These are phyloP conservation scores for Hedya salicella DNA, from an alignment of 2,888 invertebrate genomes.

Conservation along the genomic window DNA sequence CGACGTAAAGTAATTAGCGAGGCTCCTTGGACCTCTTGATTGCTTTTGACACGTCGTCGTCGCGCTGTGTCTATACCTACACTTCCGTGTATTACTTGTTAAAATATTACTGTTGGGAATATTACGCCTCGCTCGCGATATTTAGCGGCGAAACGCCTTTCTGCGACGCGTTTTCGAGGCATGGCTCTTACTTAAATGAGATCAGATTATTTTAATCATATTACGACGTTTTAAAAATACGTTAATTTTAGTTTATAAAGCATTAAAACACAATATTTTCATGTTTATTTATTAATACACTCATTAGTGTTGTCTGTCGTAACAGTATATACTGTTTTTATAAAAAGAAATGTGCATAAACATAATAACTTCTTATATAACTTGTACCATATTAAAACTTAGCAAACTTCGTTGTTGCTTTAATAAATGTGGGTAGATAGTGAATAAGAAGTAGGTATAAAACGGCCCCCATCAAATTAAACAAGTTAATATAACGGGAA, in stretches of 20 bases:
- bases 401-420: too few species aligned
- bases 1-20: constrained; percentile 65
- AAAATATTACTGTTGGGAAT: constrained; percentile 36
- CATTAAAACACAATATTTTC: too few species aligned
- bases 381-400: too few species aligned
- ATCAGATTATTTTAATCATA: constrained; percentile 13
- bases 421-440: too few species aligned
- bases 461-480: too few species aligned
- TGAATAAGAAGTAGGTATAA: too few species aligned
- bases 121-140: constrained; percentile 21
- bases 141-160: constrained; percentile 25
- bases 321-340: too few species aligned
- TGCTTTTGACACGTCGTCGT: constrained; percentile 66
- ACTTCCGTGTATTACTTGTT: constrained; percentile 35
- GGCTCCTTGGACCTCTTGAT: constrained; percentile 65
- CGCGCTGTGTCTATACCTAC: constrained; percentile 36
- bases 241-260: background rate
- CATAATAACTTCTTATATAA: too few species aligned
- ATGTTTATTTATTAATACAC: too few species aligned
- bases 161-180: constrained; percentile 12
- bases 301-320: too few species aligned
- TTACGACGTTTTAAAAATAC: background rate
- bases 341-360: too few species aligned
- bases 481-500: too few species aligned
- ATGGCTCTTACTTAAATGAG: constrained; percentile 17